Evolutionary conservation across 2,113 vertebrate genomes (phyloP).

Genomic region (Trogon surrucura): DNA sequence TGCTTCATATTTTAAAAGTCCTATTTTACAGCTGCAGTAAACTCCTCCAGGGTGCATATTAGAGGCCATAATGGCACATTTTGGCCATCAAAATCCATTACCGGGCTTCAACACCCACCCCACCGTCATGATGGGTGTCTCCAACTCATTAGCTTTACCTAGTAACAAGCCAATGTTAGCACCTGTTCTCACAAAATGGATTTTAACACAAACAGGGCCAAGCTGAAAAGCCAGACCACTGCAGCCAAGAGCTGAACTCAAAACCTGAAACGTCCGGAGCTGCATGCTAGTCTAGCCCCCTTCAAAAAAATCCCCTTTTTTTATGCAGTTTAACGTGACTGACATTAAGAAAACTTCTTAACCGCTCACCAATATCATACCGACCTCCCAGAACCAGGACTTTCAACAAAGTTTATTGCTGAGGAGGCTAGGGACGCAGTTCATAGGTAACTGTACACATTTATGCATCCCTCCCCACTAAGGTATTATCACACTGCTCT

Average conservation of each 20-base stretch:
- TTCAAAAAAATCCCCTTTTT: not conserved
- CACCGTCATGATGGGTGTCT: not conserved
- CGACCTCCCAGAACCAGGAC: slow-evolving; percentile 41
- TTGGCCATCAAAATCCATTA: not conserved
- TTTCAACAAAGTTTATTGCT: slow-evolving; percentile 43
- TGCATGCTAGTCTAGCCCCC: not conserved
- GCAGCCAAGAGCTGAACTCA: not conserved
- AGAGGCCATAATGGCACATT: not conserved
- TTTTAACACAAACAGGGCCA: not conserved
- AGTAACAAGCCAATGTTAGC: not conserved
- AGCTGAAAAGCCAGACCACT: not conserved
- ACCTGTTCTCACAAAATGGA: not conserved
- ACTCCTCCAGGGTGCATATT: not conserved
- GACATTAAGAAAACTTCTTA: slow-evolving; percentile 58
- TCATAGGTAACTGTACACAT: slow-evolving; percentile 22
- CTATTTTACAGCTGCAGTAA: slow-evolving; percentile 7
- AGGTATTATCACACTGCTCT: not conserved
- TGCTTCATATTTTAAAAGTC: not conserved
- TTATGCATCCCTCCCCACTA: not conserved
- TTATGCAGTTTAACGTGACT: slow-evolving; percentile 55
- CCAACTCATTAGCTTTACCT: not conserved
- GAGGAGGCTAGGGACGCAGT: slow-evolving; percentile 14
- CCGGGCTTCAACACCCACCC: not conserved
- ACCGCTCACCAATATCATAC: slow-evolving; percentile 5
- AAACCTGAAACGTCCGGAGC: not conserved